Conservation (phyloP, 2,888 invertebrate genomes). For the Harmothoe impar region DNA sequence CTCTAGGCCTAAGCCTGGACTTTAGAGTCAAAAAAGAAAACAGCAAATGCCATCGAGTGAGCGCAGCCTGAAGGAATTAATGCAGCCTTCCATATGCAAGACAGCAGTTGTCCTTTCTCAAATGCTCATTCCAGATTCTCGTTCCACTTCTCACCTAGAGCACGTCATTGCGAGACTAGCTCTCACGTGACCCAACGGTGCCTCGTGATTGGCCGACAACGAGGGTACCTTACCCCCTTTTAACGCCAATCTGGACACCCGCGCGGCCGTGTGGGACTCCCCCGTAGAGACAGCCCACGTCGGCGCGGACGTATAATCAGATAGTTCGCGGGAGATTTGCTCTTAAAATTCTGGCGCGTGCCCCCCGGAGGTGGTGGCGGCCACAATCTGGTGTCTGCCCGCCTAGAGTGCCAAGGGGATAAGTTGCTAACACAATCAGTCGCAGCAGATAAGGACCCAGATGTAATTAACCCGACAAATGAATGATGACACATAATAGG, state of each 20-base stretch:
- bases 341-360: constrained; percentile 47
- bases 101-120: too few relatives aligned
- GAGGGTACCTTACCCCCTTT: neutral
- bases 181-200: constrained; percentile 42
- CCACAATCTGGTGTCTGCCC: constrained; percentile 46
- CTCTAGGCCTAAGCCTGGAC: too few relatives aligned
- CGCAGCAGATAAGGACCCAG: constrained; percentile 25
- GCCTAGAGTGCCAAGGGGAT: constrained; percentile 38
- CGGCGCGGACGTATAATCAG: constrained; percentile 28
- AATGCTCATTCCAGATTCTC: too few relatives aligned
- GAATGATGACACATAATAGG: constrained; percentile 54
- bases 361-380: constrained; percentile 8
- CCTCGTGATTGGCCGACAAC: constrained; percentile 33
- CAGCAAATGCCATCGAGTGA: too few relatives aligned
- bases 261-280: neutral
- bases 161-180: neutral
- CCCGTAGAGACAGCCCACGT: neutral
- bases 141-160: too few relatives aligned
- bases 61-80: too few relatives aligned
- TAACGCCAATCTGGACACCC: constrained; percentile 5
- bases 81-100: too few relatives aligned
- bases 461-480: constrained; percentile 56
- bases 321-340: constrained; percentile 9
- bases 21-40: too few relatives aligned
- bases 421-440: constrained; percentile 41